Conservation (phyloP, 2,113 vertebrate species). For the Castor canadensis region DNA sequence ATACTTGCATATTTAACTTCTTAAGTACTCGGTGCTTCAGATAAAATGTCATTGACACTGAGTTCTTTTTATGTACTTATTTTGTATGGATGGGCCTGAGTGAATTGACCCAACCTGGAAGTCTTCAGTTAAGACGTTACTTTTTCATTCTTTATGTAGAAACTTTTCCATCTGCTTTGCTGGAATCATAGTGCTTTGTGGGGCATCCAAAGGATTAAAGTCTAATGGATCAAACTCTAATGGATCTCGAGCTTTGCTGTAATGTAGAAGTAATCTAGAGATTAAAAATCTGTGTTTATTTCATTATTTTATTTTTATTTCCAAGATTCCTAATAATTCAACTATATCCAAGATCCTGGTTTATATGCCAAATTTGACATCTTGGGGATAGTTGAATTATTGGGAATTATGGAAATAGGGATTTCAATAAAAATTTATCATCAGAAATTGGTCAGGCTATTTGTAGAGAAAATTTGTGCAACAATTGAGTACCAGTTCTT, state of each 20-base stretch:
- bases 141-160: neutral
- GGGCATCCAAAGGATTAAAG: neutral
- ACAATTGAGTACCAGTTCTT: neutral
- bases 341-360: too few species aligned
- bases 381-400: neutral
- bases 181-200: neutral
- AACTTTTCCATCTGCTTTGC: neutral
- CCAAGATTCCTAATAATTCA: too few species aligned
- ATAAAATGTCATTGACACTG: neutral
- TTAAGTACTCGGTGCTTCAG: neutral
- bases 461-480: neutral
- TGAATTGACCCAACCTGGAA: neutral
- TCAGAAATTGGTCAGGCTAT: neutral
- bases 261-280: neutral
- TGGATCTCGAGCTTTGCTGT: neutral
- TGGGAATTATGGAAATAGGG: neutral
- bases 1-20: neutral
- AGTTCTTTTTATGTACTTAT: neutral
- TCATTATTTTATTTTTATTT: too few species aligned
- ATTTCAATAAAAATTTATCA: conserved; percentile 4
- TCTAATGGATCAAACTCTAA: neutral
- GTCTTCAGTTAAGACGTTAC: neutral
- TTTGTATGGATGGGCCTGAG: conserved; percentile 4
- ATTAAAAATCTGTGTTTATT: neutral
- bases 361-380: too few species aligned